A percentile compares a stretch with the other conserved stretches of the same genome.
Conservation (phyloP, 2,888 invertebrate species). For the Cephus sareptanus region DNA sequence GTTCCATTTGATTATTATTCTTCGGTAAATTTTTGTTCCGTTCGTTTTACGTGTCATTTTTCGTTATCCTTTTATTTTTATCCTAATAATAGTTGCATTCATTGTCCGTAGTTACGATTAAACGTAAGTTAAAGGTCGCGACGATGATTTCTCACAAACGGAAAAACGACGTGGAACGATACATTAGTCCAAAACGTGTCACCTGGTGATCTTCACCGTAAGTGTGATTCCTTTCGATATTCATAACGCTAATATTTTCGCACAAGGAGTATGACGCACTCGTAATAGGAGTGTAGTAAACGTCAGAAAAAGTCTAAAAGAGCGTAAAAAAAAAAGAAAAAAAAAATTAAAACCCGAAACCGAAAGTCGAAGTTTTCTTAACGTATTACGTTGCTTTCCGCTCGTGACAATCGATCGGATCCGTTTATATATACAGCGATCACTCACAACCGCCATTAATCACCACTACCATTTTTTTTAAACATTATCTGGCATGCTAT, state of each 20-base stretch:
- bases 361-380: background rate
- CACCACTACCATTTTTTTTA: conserved; percentile 17
- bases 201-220: background rate
- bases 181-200: background rate
- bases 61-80: background rate
- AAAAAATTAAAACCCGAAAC: background rate
- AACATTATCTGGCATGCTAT: conserved; percentile 20
- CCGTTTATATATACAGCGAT: background rate
- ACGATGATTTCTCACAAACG: conserved; percentile 18
- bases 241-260: background rate
- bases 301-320: background rate
- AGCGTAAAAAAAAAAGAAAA: background rate
- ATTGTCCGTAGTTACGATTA: conserved; percentile 27
- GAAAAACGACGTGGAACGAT: conserved; percentile 8
- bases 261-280: background rate
- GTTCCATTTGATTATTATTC: background rate
- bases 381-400: background rate
- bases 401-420: background rate
- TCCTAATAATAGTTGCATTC: conserved; percentile 23
- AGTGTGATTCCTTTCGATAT: background rate
- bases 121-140: conserved; percentile 19
- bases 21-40: conserved; percentile 16
- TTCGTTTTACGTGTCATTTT: background rate
- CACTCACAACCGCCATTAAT: background rate
- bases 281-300: background rate